These are phyloP conservation scores for Oligia fasciuncula DNA, from an alignment of 2,888 invertebrate species.

Conservation along the genomic window DNA sequence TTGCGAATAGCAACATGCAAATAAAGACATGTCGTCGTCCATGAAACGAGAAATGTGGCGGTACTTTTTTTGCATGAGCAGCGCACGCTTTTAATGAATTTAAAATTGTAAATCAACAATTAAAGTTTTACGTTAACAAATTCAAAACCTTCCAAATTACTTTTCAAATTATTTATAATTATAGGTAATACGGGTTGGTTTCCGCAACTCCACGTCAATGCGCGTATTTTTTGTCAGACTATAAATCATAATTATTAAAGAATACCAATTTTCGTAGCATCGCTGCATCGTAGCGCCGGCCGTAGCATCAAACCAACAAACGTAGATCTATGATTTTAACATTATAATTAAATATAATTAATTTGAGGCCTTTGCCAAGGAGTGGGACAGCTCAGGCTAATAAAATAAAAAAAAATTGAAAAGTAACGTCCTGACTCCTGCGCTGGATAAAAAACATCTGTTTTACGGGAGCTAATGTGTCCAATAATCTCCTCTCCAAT, in stretches of 20 bases:
- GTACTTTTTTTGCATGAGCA: background rate
- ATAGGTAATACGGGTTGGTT: too few species aligned
- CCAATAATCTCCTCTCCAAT: too few species aligned
- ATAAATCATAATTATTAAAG: background rate
- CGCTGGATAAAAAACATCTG: background rate
- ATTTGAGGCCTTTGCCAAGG: too few species aligned
- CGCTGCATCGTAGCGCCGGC: background rate
- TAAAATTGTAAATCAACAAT: background rate
- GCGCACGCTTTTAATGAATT: background rate
- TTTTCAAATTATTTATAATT: background rate
- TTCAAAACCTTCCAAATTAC: too few species aligned
- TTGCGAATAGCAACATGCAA: background rate
- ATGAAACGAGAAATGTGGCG: background rate
- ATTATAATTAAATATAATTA: background rate
- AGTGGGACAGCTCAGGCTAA: too few species aligned
- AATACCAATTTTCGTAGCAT: background rate
- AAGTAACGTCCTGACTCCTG: background rate
- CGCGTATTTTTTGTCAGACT: too few species aligned
- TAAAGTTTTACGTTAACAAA: background rate
- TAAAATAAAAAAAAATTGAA: too few species aligned
- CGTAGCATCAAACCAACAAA: background rate
- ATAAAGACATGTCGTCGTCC: slow-evolving; percentile 1
- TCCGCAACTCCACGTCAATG: too few species aligned
- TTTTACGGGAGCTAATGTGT: background rate
- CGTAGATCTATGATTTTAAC: background rate